Conservation (phyloP, 1,140 invertebrate genomes). For the Papilio xuthus region DNA sequence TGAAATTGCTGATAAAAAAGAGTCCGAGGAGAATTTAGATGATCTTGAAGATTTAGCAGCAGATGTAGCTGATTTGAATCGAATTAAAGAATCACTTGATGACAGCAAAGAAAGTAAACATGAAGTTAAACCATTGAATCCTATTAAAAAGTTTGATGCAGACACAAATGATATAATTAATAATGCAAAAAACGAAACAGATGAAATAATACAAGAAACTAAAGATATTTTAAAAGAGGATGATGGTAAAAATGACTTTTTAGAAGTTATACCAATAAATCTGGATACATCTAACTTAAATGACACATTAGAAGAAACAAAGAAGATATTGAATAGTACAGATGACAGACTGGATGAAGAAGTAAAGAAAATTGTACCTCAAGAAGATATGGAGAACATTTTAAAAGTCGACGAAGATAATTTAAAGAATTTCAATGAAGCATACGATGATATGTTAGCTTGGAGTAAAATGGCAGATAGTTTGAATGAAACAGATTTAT, state of each 20-base stretch:
- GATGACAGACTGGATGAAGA: conserved; percentile 32
- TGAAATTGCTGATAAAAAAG: conserved; percentile 20
- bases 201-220: conserved; percentile 44
- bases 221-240: conserved; percentile 45
- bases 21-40: background rate
- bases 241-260: conserved; percentile 27
- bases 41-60: background rate
- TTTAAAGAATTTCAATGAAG: conserved; percentile 24
- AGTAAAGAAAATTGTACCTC: conserved; percentile 28
- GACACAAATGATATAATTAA: conserved; percentile 26
- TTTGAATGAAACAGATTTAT: background rate
- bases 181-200: conserved; percentile 36
- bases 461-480: background rate
- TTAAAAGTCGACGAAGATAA: conserved; percentile 11
- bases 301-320: conserved; percentile 35
- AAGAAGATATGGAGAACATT: conserved; percentile 21
- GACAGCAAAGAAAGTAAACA: conserved; percentile 18
- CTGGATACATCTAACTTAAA: background rate
- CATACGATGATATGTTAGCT: conserved; percentile 30
- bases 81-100: conserved; percentile 28
- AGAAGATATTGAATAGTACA: conserved; percentile 40
- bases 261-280: background rate
- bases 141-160: conserved; percentile 33
- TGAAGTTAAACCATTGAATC: conserved; percentile 1
- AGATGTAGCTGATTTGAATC: conserved; percentile 23